Base-by-base conservation (phyloP, 2,888 invertebrate genomes). In the Agrochola lota region DNA sequence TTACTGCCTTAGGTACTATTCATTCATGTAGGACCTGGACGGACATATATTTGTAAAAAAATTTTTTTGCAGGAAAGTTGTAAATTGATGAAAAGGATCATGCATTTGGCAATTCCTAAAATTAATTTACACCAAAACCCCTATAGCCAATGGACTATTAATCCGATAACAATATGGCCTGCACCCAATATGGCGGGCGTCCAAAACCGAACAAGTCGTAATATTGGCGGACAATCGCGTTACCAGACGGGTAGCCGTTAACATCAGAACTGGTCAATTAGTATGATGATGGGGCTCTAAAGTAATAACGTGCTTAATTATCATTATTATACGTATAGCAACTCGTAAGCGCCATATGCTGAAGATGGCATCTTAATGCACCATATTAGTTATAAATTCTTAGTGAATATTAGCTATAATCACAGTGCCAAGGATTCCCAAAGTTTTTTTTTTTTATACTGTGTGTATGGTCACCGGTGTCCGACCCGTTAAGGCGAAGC, bases 121-220 rank as follows among this genome's bases (percentile, higher is more conserved):
- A 80, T 52, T 6, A 52, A 59, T 55, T 23, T 55, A 40, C 30
- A 12, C 20, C 1, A 49, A 93, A 94, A 94, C 89, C n/a, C 30
- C 66, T 92, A 81, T 91, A 93, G 75, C 76, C 80, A 72, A 85
- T 87, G 81, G 66, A 59, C 86, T 88, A 89, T 85, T 94, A 93
- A 94, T 93, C 93, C 89, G 85, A 91, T 95, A 94, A 94, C 94
- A 91, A 90, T 81, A 89, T 91, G 88, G 89, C 81, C 71, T 85
- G 90, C 90, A 93, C 93, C 91, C 93, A 94, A 94, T 93, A 93
- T 93, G 94, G 93, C 92, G 82, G 91, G 84, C 89, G 73, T 86
- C 92, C 90, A 91, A 93, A 93, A 91, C 78, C 12, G 68, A 68
- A 26, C 82, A 77, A 82, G 84, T 62, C 80, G 80, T 70, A 69